Conservation (phyloP, 2,113 vertebrate genomes). For the Hiodon alosoides region DNA sequence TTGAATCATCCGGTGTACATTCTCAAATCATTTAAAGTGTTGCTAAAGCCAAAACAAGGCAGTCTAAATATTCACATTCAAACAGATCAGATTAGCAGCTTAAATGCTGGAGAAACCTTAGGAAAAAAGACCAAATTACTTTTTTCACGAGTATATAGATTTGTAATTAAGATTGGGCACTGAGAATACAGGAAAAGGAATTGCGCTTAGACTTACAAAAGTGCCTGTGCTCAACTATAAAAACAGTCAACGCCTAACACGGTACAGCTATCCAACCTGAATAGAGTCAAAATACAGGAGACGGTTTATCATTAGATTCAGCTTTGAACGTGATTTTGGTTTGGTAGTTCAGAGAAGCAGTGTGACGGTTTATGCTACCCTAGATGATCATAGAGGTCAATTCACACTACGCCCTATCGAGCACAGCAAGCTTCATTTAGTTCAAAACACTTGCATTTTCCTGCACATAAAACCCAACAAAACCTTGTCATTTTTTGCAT, state of each 20-base stretch:
- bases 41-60: constrained; percentile 40
- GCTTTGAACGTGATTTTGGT: not conserved
- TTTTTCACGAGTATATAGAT: constrained; percentile 39
- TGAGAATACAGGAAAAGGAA: constrained; percentile 23
- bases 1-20: constrained; percentile 35
- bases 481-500: constrained; percentile 9
- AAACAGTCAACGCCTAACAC: constrained; percentile 8
- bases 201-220: constrained; percentile 57
- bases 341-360: not conserved
- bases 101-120: constrained; percentile 28
- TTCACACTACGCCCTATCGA: constrained; percentile 55
- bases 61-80: constrained; percentile 43
- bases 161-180: not conserved
- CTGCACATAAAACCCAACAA: constrained; percentile 8
- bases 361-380: constrained; percentile 37
- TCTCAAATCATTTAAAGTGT: constrained; percentile 52
- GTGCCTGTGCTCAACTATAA: constrained; percentile 71
- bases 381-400: constrained; percentile 48
- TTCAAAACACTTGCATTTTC: constrained; percentile 9
- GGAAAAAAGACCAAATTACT: constrained; percentile 42
- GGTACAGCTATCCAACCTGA: constrained; percentile 1
- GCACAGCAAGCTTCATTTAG: constrained; percentile 46
- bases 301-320: not conserved
- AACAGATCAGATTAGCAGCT: constrained; percentile 53
- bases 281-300: constrained; percentile 10